phyloP scores from a whole-genome alignment of 1,140 invertebrate genomes.

The Zelostemma sp. region DNA sequence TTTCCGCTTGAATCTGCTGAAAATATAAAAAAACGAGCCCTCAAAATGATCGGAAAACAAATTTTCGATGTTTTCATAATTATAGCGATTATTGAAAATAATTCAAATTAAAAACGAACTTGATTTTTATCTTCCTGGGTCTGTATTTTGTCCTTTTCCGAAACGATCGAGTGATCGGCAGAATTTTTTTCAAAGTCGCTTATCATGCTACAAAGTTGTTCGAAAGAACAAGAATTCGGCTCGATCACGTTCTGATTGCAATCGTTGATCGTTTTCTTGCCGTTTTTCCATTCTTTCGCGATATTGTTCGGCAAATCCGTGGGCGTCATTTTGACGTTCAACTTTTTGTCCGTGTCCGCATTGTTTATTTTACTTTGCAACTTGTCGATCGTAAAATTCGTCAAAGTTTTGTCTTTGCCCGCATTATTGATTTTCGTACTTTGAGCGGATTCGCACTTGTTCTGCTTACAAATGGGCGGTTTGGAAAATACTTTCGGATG shows the following conservation, averaged over 20 bases:
- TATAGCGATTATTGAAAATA: too few relatives aligned
- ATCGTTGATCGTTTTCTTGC: constrained; percentile 35
- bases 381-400: background rate
- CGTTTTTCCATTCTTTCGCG: constrained; percentile 19
- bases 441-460: background rate
- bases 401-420: background rate
- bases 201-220: constrained; percentile 60
- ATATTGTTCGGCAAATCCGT: background rate
- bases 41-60: background rate
- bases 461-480: constrained; percentile 27
- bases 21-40: background rate
- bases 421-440: background rate
- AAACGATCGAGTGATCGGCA: constrained; percentile 2
- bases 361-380: constrained; percentile 3
- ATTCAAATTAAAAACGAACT: constrained; percentile 16
- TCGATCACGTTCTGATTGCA: constrained; percentile 61
- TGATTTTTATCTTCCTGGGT: constrained; percentile 28
- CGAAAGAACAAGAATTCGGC: constrained; percentile 49
- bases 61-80: too few relatives aligned
- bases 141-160: constrained; percentile 8
- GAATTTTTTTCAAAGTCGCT: constrained; percentile 54
- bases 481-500: constrained; percentile 42
- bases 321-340: constrained; percentile 1
- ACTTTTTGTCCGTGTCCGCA: background rate
- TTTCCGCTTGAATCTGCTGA: constrained; percentile 57